Evolutionary conservation across 1,140 invertebrate species (phyloP).

Genomic region (Coelopa frigida): DNA sequence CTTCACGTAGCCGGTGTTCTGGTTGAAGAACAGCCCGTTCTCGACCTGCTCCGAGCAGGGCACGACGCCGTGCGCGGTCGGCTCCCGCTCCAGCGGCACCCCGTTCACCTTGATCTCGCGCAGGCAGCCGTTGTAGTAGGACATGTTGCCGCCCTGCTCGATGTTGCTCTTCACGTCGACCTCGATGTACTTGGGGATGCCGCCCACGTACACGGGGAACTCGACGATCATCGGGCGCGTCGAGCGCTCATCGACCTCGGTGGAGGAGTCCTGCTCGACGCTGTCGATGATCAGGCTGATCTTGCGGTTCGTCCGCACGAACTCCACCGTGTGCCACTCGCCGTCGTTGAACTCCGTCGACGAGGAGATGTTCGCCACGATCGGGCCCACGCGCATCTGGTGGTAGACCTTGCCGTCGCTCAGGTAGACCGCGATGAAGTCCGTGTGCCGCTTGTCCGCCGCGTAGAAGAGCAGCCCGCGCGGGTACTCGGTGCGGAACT

Average conservation of each 20-base stretch:
- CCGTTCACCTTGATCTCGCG: constrained; percentile 69
- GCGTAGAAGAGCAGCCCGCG: constrained; percentile 83
- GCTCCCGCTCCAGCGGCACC: constrained; percentile 54
- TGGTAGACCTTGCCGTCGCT: constrained; percentile 69
- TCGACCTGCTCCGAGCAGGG: constrained; percentile 78
- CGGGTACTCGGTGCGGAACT: constrained; percentile 68
- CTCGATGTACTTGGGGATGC: constrained; percentile 46
- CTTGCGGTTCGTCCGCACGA: constrained; percentile 50
- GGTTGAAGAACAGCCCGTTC: constrained; percentile 81
- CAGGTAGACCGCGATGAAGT: constrained; percentile 78
- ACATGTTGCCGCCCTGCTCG: constrained; percentile 15
- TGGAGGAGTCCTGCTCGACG: constrained; percentile 49
- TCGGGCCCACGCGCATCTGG: constrained; percentile 65
- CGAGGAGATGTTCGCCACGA: constrained; percentile 53
- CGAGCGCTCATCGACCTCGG: constrained; percentile 39
- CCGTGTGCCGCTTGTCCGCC: constrained; percentile 55
- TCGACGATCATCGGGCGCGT: constrained; percentile 48
- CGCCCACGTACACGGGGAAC: constrained; percentile 75
- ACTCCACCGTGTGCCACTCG: constrained; percentile 73
- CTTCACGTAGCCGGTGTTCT: constrained; percentile 48
- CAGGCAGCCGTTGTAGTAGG: constrained; percentile 81
- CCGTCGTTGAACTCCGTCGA: constrained; percentile 66
- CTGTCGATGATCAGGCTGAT: constrained; percentile 54
- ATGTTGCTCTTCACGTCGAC: constrained; percentile 20
- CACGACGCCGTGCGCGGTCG: constrained; percentile 53